Base-by-base conservation (phyloP, 2,888 invertebrate genomes). In the Melinopterus prodromus region DNA sequence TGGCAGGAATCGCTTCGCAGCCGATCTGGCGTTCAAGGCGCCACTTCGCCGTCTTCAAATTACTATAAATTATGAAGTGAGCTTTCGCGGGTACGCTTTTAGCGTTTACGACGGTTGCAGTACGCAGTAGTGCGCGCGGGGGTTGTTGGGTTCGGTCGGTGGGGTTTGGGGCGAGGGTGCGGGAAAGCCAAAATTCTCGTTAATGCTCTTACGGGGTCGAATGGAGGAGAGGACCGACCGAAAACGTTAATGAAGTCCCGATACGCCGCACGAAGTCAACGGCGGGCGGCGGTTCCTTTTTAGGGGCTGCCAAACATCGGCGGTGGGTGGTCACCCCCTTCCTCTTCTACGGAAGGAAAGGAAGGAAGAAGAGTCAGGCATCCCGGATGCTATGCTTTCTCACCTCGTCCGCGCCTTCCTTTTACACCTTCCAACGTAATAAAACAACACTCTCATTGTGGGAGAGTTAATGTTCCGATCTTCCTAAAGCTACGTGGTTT, bases 21-120 rank as follows among this genome's bases (percentile, higher is more conserved):
- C 71, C 69, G 69, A 26, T 26, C 71, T 7, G 16, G 71, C 72
- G 35, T 35, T 74, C 37, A 74, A 36, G 35, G 74, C 74, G 36
- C n/a, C 37, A 36, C 37, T 74, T 35, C 74, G 36, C 81, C 82
- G 83, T 83, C 83, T 83, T 83, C 82, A 83, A 83, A 86, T 86
- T 86, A 86, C 86, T 85, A 86, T 86, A 86, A 87, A 87, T 87
- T 87, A 87, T 86, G 84, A 84, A 86, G 85, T 85, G 85, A 84
- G 85, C 84, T 84, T 81, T 82, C 80, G 84, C 83, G 81, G 81
- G 37, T 74, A 74, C 83, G 86, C 86, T 86, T 86, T 87, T 86
- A 74, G 74, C 74, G 74, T 74, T 74, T 74, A 74, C 74, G 74
- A 74, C 15, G 74, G 35, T 74, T 74, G 37, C 36, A 53, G 53